These are phyloP conservation scores for Lepus timidus DNA, from an alignment of 2,113 vertebrate genomes.

Conservation along the genomic window DNA sequence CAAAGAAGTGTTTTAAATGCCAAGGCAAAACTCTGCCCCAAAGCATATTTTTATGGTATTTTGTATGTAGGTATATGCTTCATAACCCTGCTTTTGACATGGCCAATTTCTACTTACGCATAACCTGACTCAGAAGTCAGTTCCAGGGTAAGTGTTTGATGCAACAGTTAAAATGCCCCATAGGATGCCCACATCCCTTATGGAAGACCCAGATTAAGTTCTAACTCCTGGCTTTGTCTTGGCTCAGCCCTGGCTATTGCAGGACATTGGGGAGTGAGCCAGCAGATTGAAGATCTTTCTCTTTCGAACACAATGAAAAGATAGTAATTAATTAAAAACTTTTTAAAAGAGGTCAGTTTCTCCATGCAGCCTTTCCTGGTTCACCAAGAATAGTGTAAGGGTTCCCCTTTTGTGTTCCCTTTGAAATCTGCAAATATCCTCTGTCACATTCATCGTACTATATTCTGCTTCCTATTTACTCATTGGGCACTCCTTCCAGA, in stretches of 20 bases:
- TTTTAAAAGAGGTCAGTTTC: not conserved
- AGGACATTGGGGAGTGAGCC: too few relatives aligned
- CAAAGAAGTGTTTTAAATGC: too few relatives aligned
- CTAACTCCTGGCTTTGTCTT: too few relatives aligned
- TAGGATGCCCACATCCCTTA: too few relatives aligned
- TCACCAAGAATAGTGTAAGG: not conserved
- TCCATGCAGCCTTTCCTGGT: not conserved
- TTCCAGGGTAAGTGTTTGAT: not conserved
- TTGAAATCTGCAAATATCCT: not conserved
- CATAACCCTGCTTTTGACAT: not conserved
- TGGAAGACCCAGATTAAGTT: too few relatives aligned
- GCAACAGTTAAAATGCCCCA: too few relatives aligned
- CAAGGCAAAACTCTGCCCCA: too few relatives aligned
- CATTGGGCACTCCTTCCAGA: not conserved
- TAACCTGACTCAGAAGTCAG: not conserved
- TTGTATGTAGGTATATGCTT: not conserved
- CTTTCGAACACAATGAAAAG: too few relatives aligned
- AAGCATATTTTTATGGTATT: not conserved
- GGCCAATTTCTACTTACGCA: not conserved
- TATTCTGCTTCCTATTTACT: not conserved
- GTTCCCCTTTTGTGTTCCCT: not conserved
- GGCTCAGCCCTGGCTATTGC: too few relatives aligned
- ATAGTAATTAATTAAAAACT: too few relatives aligned
- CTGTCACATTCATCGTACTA: not conserved
- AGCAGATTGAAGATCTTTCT: too few relatives aligned